Evolutionary conservation across 30 jellyfish, hydroid and myxozoan genomes (phyloP).

Genomic region (Cassiopea andromeda): DNA sequence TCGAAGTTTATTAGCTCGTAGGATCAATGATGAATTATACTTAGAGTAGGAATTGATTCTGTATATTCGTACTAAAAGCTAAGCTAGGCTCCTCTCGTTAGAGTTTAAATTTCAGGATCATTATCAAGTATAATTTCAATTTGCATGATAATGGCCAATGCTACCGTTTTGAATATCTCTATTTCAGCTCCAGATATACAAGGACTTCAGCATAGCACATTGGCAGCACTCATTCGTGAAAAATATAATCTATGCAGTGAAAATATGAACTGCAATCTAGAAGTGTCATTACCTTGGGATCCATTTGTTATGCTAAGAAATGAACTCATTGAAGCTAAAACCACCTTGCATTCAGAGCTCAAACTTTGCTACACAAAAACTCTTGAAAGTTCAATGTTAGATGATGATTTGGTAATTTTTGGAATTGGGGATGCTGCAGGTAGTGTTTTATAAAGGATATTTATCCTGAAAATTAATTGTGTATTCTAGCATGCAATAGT

Average conservation of each 20-base stretch:
- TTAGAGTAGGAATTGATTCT: no score
- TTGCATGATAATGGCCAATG: no score
- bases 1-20: no score
- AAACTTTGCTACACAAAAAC: background rate
- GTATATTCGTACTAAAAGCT: no score
- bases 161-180: background rate
- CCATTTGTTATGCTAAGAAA: constrained; percentile 9
- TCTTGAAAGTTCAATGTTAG: background rate
- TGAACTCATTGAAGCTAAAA: constrained; percentile 13
- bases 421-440: background rate
- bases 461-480: background rate
- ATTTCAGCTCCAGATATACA: constrained; percentile 19
- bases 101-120: no score
- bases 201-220: background rate
- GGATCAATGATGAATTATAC: no score
- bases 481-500: no score
- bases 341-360: constrained; percentile 3
- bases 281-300: constrained; percentile 57
- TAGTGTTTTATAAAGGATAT: background rate
- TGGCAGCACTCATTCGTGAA: background rate
- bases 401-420: constrained; percentile 15
- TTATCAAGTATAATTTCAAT: no score
- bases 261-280: constrained; percentile 28
- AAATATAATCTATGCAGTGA: background rate
- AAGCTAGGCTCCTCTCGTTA: no score